Evolutionary conservation across 2,888 invertebrate genomes (phyloP).

Genomic region (Amiota mariae): DNA sequence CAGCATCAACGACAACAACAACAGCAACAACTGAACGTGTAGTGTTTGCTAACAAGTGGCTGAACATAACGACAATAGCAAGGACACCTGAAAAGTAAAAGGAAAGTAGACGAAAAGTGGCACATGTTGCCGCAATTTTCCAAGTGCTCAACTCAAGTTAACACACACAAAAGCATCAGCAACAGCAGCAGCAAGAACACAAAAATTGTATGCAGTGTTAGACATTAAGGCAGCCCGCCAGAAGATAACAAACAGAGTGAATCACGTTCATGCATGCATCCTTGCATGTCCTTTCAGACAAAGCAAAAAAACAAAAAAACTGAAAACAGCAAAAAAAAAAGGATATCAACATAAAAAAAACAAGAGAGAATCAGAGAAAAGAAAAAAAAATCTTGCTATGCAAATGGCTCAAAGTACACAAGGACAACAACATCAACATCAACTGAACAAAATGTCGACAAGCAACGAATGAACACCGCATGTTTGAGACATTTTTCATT

Average conservation of each 20-base stretch:
- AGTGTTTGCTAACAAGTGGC: conserved; percentile 56
- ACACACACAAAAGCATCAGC: not conserved
- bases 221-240: not conserved
- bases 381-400: not conserved
- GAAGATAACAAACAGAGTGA: not conserved
- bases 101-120: conserved; percentile 25
- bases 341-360: no score
- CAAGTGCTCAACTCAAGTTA: conserved; percentile 26
- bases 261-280: conserved; percentile 47
- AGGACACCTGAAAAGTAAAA: conserved; percentile 44
- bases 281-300: conserved; percentile 31
- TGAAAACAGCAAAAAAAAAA: no score
- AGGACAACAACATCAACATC: conserved; percentile 20
- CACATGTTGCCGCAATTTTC: conserved; percentile 25
- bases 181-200: not conserved
- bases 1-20: conserved; percentile 36
- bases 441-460: not conserved
- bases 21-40: conserved; percentile 53
- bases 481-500: no score
- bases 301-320: no score
- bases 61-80: conserved; percentile 55
- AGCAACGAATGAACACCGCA: no score
- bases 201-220: not conserved
- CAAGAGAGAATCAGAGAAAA: not conserved
- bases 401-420: conserved; percentile 17